Conservation (phyloP, 1,140 invertebrate species). For the Nasonia giraulti region DNA sequence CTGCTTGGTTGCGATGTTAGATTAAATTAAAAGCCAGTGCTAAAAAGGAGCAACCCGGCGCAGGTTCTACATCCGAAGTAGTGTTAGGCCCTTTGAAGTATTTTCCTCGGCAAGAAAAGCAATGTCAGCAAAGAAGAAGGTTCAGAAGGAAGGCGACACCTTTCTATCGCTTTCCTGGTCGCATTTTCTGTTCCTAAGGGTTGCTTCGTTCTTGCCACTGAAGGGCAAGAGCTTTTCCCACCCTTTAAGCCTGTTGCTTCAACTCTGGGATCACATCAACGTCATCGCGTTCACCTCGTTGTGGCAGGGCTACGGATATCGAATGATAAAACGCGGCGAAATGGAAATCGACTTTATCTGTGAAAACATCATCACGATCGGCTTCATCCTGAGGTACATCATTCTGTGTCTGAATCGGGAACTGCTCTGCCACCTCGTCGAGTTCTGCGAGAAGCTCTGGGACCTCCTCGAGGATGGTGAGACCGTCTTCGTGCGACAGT, state of each 20-base stretch:
- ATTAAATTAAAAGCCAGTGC: too few relatives aligned
- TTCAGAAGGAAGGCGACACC: not conserved
- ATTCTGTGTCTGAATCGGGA: not conserved
- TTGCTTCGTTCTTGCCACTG: not conserved
- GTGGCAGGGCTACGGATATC: not conserved
- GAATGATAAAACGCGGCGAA: not conserved
- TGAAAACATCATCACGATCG: not conserved
- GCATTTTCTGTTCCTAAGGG: not conserved
- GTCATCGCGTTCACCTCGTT: not conserved
- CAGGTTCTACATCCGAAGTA: too few relatives aligned
- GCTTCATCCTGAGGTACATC: not conserved
- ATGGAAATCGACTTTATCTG: constrained; percentile 20
- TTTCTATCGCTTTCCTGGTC: not conserved
- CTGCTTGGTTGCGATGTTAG: too few relatives aligned
- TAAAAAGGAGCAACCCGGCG: too few relatives aligned
- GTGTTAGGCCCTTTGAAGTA: not conserved
- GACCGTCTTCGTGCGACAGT: not conserved
- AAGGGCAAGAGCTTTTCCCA: not conserved
- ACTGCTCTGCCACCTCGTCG: not conserved
- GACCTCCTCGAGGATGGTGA: not conserved
- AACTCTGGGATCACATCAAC: not conserved
- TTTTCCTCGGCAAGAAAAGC: not conserved
- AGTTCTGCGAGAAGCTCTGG: constrained; percentile 25
- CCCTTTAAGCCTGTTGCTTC: not conserved
- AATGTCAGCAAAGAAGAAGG: not conserved